Evolutionary conservation across 2,888 invertebrate species (phyloP).

Genomic region (Dynastes grantii): DNA sequence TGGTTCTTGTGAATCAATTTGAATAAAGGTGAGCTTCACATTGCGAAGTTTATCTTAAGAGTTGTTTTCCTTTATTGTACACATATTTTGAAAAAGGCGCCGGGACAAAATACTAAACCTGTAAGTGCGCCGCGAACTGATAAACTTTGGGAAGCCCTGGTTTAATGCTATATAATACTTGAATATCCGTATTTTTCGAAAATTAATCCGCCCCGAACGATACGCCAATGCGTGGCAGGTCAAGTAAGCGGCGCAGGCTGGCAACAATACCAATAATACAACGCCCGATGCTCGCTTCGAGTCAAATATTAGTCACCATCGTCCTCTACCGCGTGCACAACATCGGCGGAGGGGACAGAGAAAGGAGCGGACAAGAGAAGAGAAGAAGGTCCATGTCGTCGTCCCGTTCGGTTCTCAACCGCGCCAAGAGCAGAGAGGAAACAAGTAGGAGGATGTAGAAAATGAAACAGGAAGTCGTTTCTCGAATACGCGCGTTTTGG

Average conservation of each 20-base stretch:
- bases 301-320: constrained; percentile 47
- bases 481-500: constrained; percentile 31
- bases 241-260: constrained; percentile 1
- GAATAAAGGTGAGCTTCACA: too few species aligned
- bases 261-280: constrained; percentile 13
- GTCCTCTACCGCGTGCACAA: constrained; percentile 24
- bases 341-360: background rate
- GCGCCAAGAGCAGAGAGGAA: constrained; percentile 20
- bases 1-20: too few species aligned
- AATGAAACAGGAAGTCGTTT: constrained; percentile 50
- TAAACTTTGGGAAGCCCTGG: too few species aligned
- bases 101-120: too few species aligned
- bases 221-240: background rate
- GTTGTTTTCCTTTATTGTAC: too few species aligned
- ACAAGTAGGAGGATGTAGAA: constrained; percentile 48
- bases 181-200: too few species aligned
- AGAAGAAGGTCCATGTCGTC: background rate
- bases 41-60: too few species aligned
- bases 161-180: too few species aligned
- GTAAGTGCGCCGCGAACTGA: too few species aligned
- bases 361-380: background rate
- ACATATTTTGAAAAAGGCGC: too few species aligned
- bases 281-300: constrained; percentile 12
- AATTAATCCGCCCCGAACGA: background rate
- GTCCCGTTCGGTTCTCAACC: background rate